These are phyloP conservation scores for Arrhopalites spinosus DNA, from an alignment of 2,888 invertebrate species.

Conservation along the genomic window DNA sequence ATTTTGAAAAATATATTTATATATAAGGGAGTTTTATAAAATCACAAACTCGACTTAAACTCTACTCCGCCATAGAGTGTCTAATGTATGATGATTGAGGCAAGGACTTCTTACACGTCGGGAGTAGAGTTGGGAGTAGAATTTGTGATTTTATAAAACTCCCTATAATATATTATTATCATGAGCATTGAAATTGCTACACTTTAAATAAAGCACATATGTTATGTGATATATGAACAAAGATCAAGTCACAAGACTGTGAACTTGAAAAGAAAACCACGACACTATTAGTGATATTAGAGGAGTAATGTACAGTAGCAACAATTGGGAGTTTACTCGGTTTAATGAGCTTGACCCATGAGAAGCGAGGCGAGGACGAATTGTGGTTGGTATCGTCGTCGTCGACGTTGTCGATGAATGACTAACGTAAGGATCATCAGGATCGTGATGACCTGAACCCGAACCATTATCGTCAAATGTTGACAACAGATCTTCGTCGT, in stretches of 20 bases:
- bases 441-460: slow-evolving; percentile 18
- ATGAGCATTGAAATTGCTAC: slow-evolving; percentile 4
- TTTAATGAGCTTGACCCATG: neutral
- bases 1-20: neutral
- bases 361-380: neutral
- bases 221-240: no score
- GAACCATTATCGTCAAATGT: neutral
- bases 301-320: neutral
- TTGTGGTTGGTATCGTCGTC: neutral
- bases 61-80: no score
- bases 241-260: no score
- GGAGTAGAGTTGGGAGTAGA: no score
- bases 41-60: no score
- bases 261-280: no score
- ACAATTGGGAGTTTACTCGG: neutral
- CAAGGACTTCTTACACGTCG: no score
- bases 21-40: no score
- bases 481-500: slow-evolving; percentile 27
- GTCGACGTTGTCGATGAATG: neutral
- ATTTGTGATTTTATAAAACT: no score
- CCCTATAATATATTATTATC: slow-evolving; percentile 6
- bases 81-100: no score
- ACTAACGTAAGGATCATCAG: neutral
- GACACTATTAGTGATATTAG: neutral
- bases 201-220: slow-evolving; percentile 6